Evolutionary conservation across 1,140 invertebrate genomes (phyloP), one percentile per base, ranked within the genome.

Genomic region (Pseudachorutes palmiensis): DNA sequence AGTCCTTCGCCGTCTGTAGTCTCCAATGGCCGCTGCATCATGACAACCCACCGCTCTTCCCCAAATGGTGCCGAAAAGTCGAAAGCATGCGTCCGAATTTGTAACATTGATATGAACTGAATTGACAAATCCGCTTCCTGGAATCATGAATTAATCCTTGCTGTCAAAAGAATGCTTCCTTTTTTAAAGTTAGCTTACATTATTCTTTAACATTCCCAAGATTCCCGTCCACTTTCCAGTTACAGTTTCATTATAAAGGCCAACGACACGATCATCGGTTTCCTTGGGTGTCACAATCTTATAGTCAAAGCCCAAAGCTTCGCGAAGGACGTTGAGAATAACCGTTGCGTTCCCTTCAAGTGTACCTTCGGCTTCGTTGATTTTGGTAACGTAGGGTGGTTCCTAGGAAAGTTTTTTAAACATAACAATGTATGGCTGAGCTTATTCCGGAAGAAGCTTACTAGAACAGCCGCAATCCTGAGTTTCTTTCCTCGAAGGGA

Each of bases 1-100:
- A 93, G 79, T 31, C 90, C 90, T 0, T 89, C 88, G 0, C 90
- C 89, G n/a, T 86, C 84, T 0, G 89, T 88, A 0, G 89, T 91
- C 75, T 87, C 87, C 59, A 81, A 80, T 0, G 91, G 91, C 65
- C 90, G 79, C 75, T 84, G 87, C 83, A 92, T 84, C 75, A 92
- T 80, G 72, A 90, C 86, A 1, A 87, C 84, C 82, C 88, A 87
- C 69, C 86, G 81, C 1, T 85, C 85, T 74, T 88, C 85, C 69
- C 89, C 88, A 58, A 92, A 74, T 3, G 83, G 79, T 14, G 77
- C 77, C 0, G 88, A 88, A 77, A 86, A 91, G 9, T 80, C 78
- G 16, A 87, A 81, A 57, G 78, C 77, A 19, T 80, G 76, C 28
- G 78, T 75, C 32, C 84, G 83, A 57, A 83, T 82, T 0, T 81